A percentile compares a stretch with the other conserved stretches of the same genome.
Conservation (phyloP, 2,797 vertebrate species). For the Anniella stebbinsi region DNA sequence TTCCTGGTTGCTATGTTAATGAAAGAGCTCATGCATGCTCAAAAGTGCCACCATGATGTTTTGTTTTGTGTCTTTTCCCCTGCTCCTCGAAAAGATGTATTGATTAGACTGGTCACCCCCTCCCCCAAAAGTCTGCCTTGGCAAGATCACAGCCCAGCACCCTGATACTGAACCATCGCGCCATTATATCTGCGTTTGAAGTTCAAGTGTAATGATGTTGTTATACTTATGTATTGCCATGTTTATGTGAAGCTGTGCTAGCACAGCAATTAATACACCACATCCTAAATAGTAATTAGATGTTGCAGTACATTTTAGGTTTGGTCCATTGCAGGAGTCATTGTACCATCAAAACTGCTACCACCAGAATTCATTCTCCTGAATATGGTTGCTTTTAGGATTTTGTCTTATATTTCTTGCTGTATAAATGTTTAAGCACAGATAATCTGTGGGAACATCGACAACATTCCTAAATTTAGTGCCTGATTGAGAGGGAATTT, state of each 20-base stretch:
- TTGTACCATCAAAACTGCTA: background rate
- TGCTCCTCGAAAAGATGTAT: background rate
- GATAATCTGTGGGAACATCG: background rate
- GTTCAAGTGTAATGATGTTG: background rate
- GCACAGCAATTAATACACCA: background rate
- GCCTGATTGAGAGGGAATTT: background rate
- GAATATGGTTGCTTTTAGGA: no score
- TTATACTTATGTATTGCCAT: background rate
- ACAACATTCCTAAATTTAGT: background rate
- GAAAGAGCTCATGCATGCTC: background rate
- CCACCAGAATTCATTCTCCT: background rate
- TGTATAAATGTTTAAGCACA: background rate
- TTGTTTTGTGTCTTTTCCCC: background rate
- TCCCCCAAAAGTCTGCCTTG: background rate
- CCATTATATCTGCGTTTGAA: background rate
- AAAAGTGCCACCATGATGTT: background rate
- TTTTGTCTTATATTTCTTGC: background rate
- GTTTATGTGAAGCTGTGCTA: background rate
- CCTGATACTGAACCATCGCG: background rate
- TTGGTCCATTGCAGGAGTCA: background rate
- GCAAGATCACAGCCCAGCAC: background rate
- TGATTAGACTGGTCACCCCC: background rate
- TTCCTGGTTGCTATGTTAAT: background rate
- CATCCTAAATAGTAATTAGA: constrained; percentile 2
- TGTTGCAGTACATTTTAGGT: background rate